Evolutionary conservation across 2,113 vertebrate genomes (phyloP).

Genomic region (Poicephalus meyeri): DNA sequence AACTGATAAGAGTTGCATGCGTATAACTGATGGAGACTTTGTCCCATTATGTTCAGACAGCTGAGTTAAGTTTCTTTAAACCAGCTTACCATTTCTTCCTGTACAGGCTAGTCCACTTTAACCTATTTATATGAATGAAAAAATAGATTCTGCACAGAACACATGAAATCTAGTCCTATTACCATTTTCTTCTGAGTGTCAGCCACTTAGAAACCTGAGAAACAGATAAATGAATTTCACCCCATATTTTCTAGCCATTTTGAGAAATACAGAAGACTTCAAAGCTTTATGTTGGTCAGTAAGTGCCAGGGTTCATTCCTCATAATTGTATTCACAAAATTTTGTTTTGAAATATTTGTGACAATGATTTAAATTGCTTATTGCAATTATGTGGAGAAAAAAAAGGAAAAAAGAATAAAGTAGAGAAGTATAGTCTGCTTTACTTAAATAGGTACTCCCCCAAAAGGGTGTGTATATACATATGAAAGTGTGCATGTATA

Average conservation of each 20-base stretch:
- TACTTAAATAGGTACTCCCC: neutral
- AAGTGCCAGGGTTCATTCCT: neutral
- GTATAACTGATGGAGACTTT: constrained; percentile 1
- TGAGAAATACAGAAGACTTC: neutral
- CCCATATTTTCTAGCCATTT: neutral
- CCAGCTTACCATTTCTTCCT: neutral
- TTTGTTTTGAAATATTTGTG: neutral
- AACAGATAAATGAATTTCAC: neutral
- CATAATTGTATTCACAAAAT: neutral
- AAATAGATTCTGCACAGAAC: neutral
- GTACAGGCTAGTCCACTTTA: neutral
- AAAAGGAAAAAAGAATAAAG: neutral
- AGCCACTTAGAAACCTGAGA: neutral
- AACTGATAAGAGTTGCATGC: constrained; percentile 19
- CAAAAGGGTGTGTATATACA: neutral
- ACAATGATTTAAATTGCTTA: neutral
- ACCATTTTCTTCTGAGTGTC: neutral
- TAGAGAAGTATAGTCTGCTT: neutral
- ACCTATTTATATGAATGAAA: neutral
- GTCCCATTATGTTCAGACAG: neutral
- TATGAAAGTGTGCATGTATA: neutral
- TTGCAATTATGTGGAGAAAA: neutral
- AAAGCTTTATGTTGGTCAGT: neutral
- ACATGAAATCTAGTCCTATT: neutral
- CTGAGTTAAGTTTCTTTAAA: neutral